phyloP scores from a whole-genome alignment of 2,797 vertebrate species.

The Etheostoma perlongum region DNA sequence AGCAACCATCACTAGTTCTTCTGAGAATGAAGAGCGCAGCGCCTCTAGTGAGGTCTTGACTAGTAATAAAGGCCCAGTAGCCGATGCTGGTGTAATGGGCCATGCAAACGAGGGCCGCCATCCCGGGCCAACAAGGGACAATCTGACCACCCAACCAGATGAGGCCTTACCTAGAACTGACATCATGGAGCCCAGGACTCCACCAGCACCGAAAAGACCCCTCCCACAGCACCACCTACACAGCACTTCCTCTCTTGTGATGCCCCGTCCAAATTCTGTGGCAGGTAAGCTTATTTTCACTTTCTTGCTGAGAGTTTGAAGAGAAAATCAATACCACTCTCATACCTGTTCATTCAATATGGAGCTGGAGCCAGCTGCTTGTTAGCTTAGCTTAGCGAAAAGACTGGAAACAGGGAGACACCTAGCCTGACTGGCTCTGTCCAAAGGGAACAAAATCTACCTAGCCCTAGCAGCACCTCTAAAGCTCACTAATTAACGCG shows the following conservation, averaged over 20 bases:
- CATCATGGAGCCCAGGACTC: conserved; percentile 75
- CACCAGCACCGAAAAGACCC: conserved; percentile 83
- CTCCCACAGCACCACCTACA: conserved; percentile 82
- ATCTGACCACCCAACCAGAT: conserved; percentile 71
- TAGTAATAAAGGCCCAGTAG: conserved; percentile 88
- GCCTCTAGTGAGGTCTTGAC: conserved; percentile 92
- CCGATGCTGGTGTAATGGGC: conserved; percentile 79
- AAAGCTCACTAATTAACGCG: conserved; percentile 29
- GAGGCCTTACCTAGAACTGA: conserved; percentile 85
- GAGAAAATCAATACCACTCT: not conserved
- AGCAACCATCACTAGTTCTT: conserved; percentile 98
- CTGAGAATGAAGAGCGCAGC: conserved; percentile 97
- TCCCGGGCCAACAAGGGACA: conserved; percentile 86
- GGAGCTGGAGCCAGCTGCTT: not conserved
- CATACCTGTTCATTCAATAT: not conserved
- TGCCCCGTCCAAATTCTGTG: conserved; percentile 98
- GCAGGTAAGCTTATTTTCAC: conserved; percentile 87
- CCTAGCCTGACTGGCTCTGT: not conserved
- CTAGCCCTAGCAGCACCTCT: not conserved
- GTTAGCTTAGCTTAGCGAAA: conserved; percentile 2
- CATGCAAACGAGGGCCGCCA: conserved; percentile 83
- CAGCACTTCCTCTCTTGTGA: conserved; percentile 86
- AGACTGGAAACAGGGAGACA: not conserved
- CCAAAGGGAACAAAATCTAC: conserved; percentile 17
- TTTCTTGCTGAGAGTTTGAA: not conserved